Evolutionary conservation across 2,888 invertebrate species (phyloP), one percentile per base, ranked within the genome.

Genomic region (Linnaemya tessellans): DNA sequence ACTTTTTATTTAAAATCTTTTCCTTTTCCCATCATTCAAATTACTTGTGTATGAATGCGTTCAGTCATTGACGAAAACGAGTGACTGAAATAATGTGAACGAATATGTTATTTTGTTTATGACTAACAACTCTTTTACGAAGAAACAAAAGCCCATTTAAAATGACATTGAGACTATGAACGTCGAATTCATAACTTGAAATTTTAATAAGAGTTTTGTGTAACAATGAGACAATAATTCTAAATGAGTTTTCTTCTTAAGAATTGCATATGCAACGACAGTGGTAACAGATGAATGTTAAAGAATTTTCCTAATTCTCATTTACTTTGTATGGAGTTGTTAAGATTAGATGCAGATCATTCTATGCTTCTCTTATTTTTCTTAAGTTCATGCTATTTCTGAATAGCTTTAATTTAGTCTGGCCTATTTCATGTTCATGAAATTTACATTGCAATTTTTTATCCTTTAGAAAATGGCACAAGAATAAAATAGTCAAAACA

Each of bases 161-260:
- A 65, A 54, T 82, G 82, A 82, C 82, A 85, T 85, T 85, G 82
- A 82, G 82, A 74, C 82, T 74, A 35, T 49, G 64, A 49, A 83
- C 54, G 38, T 74, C 4, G 49, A 54, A 60, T 75, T 82, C 74
- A 75, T 80, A 70, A 80, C 71, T 79, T 80, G 7, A 73, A 30
- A 79, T 79, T 82, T 60, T 35, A 74, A 82, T 75, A 85, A 79
- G 49, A 46, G 20, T 64, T 13, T 51, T 54, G 11, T 70, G 38
- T 60, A 41, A 78, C 77, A 70, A 77, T 71, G 46, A 51, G 56
- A 71, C 49, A 77, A 71, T 77, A 62, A 62, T 60, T 60, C 38
- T 67, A 8, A 15, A 73, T 25, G 49, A 56, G 73, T 65, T 71
- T 64, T 71, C 54, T 51, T 3, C 20, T 73, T 9, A 18, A 43